Base-by-base conservation (phyloP, 2,888 invertebrate species). In the Nomada lathburiana region DNA sequence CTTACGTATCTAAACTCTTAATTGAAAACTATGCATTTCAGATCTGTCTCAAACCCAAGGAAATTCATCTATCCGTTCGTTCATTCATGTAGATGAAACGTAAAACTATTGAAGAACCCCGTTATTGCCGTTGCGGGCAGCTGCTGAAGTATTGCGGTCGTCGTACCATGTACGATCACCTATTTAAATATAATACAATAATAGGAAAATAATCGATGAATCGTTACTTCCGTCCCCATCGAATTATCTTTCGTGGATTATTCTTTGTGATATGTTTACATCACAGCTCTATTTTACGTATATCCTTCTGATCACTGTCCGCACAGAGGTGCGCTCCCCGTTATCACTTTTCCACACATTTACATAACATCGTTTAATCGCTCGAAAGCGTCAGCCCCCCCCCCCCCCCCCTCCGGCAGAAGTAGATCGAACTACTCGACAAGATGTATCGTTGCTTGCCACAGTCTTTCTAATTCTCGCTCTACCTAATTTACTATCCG, bases 221-320 rank as follows among this genome's bases (percentile, higher is more conserved):
- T 65, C 20, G 16, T 42, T 59, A 11, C 18, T 16, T 50, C n/a
- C 1, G 36, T 47, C 3, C 52, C 23, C 36, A 3, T 42, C n/a
- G 26, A 65, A 26, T 20, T 59, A 3, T 44, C 59, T 36, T 10
- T 60, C 18, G 23, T 44, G 13, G 16, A 63, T 4, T n/a, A 55
- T 72, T 13, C 57, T 36, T 55, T 63, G 82, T 84, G 87, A 89
- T 87, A 88, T 88, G 86, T 86, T 72, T 13, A 20, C 82, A 89
- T 89, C 89, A 89, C 88, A 89, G 87, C 53, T 82, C 16, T 16
- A 11, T 60, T 57, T 9, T 44, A 26, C 20, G 1, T 59, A 26
- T 44, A 4, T 26, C n/a, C 44, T 29, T 16, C 9, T 44, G 44
- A n/a, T n/a, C 53, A 10, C 53, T 53, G 29, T 10, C 13, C 2